Evolutionary conservation across 1,140 invertebrate genomes (phyloP).

Genomic region (Capitella teleta): DNA sequence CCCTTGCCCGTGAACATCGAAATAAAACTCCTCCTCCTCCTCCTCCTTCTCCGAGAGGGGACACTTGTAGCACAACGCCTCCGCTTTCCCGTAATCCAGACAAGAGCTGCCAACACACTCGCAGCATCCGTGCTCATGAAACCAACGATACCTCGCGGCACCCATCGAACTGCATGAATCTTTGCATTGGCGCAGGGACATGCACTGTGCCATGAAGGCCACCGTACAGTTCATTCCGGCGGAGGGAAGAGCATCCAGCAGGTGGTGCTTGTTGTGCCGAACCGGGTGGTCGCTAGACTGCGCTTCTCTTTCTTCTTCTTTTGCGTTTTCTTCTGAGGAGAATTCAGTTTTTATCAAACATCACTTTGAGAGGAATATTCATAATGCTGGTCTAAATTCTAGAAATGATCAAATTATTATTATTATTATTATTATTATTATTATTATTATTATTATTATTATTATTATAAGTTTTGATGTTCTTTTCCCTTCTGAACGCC

Average conservation of each 20-base stretch:
- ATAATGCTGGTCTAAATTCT: too few species aligned
- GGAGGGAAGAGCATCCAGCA: constrained; percentile 48
- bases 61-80: constrained; percentile 2
- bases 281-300: neutral
- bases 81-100: constrained; percentile 67
- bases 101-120: constrained; percentile 83
- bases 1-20: neutral
- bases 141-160: constrained; percentile 69
- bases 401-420: too few species aligned
- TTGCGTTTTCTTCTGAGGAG: too few species aligned
- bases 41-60: neutral
- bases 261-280: constrained; percentile 2
- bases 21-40: neutral
- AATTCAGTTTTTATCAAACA: too few species aligned
- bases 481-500: too few species aligned
- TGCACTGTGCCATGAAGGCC: constrained; percentile 79
- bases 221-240: constrained; percentile 77
- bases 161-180: constrained; percentile 66
- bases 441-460: too few species aligned
- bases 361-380: too few species aligned
- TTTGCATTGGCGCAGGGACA: constrained; percentile 76
- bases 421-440: too few species aligned
- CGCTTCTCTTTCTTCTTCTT: too few species aligned
- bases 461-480: too few species aligned
- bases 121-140: constrained; percentile 82